Evolutionary conservation across 2,113 vertebrate genomes (phyloP).

Genomic region (Pachyramphus minor): DNA sequence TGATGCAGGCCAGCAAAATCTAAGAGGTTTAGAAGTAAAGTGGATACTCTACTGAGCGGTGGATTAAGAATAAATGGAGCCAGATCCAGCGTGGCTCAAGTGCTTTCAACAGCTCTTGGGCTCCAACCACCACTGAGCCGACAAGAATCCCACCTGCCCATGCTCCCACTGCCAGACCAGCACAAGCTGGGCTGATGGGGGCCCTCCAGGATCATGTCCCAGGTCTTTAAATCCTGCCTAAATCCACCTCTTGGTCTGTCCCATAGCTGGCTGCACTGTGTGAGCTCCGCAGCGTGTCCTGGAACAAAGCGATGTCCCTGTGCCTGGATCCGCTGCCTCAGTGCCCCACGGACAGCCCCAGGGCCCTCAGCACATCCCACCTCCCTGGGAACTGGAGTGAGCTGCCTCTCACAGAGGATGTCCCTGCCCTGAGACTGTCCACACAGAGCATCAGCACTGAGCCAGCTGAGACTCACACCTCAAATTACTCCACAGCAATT

Average conservation of each 20-base stretch:
- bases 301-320: fast-evolving
- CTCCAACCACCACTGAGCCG: fast-evolving
- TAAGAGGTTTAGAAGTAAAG: not conserved
- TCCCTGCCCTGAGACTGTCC: not conserved
- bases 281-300: fast-evolving
- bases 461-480: not conserved
- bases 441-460: not conserved
- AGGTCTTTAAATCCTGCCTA: not conserved
- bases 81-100: not conserved
- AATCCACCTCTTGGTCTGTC: fast-evolving
- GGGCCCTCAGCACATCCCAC: not conserved
- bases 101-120: not conserved
- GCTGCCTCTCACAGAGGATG: not conserved
- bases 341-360: fast-evolving
- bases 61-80: not conserved
- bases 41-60: not conserved
- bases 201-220: not conserved
- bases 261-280: fast-evolving
- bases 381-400: fast-evolving
- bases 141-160: not conserved
- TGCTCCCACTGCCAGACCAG: not conserved
- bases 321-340: not conserved
- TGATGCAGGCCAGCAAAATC: not conserved
- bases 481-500: not conserved
- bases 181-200: fast-evolving